These are phyloP conservation scores for Nasonia longicornis DNA, from an alignment of 1,140 invertebrate species.

Conservation along the genomic window DNA sequence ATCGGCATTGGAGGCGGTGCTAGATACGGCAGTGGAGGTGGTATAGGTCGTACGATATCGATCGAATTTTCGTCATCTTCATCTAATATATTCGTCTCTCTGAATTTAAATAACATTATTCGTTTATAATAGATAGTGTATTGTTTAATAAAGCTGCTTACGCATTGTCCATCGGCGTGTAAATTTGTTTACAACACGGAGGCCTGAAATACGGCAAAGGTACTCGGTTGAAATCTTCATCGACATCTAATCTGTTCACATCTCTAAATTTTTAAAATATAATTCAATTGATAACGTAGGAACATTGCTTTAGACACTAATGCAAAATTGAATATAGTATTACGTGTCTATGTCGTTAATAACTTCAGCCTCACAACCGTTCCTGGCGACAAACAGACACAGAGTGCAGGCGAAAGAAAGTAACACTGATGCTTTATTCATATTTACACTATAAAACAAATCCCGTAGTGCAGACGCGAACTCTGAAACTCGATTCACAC, in stretches of 20 bases:
- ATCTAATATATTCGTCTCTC: background rate
- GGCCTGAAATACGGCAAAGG: background rate
- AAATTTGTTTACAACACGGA: background rate
- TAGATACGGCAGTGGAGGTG: background rate
- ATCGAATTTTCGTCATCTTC: background rate
- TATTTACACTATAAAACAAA: background rate
- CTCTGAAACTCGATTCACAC: background rate
- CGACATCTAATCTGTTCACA: background rate
- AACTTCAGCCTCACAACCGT: background rate
- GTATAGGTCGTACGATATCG: background rate
- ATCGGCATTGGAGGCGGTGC: no score
- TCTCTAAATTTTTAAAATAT: background rate
- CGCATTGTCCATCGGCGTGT: background rate
- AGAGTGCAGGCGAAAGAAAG: background rate
- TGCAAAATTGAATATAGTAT: background rate
- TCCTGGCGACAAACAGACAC: background rate
- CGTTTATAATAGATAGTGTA: background rate
- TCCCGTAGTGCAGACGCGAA: background rate
- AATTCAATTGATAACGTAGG: no score
- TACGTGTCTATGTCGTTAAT: background rate
- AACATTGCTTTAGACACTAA: no score
- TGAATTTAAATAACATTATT: background rate
- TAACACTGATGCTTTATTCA: background rate
- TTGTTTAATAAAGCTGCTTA: background rate
- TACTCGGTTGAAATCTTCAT: background rate